Evolutionary conservation across 2,113 vertebrate species (phyloP), one percentile per base, ranked within the genome.

Genomic region (Gracilinanus agilis): DNA sequence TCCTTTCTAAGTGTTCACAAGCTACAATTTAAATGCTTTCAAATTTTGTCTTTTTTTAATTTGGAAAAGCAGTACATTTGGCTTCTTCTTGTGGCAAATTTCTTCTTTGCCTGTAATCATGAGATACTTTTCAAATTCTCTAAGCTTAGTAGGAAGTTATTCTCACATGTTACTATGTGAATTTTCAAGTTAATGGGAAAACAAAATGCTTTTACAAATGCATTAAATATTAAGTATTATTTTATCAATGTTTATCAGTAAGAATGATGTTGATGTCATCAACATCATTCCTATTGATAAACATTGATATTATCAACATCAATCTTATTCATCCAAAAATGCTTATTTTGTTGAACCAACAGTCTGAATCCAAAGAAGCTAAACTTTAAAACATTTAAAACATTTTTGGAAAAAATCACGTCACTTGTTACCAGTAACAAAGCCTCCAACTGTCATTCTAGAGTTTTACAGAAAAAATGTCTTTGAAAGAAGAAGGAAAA

Each of bases 311-410:
- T n/a, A n/a, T 92, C 55, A 94, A 90, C 96, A 96, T 93, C 94
- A 95, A 92, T 95, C 95, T 93, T 96, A 91, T 93, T 92, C 93
- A 97, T 96, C 61, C 90, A 44, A 94, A 96, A 94, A 97, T 89
- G 95, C 53, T 96, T 95, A 91, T 53, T 94, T 44, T 96, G 91
- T 94, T 92, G 96, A 94, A 53, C 94, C 91, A 93, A 96, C 0
- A 90, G 91, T 92, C 56, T 95, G 95, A 93, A 96, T 75, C 92
- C 88, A 92, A 2, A 91, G 92, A 58, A 94, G 91, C 40, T 89
- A 95, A 96, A 88, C 12, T 19, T 90, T 61, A 94, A 96, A n/a
- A n/a, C n/a, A n/a, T n/a, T n/a, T n/a, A n/a, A n/a, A 92, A 90
- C 44, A 75, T 11, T 53, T 89, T 90, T 53, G 29, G 90, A 92